These are phyloP conservation scores for Resseliella maxima DNA, from an alignment of 2,888 invertebrate species.

Conservation along the genomic window DNA sequence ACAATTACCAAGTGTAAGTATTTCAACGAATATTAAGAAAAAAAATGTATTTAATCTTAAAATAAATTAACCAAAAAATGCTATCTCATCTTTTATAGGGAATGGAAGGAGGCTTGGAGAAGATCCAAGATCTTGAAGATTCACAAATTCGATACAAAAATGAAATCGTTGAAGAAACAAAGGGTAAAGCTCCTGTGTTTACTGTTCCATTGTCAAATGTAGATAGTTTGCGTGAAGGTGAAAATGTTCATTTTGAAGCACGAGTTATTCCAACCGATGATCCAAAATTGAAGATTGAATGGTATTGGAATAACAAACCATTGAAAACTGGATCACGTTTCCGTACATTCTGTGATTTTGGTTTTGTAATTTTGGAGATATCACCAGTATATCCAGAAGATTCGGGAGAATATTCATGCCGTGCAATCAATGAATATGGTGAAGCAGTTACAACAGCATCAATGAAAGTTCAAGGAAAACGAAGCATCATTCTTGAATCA, in stretches of 20 bases:
- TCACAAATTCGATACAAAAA: slow-evolving; percentile 83
- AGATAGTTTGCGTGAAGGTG: slow-evolving; percentile 88
- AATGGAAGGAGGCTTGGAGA: slow-evolving; percentile 95
- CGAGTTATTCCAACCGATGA: slow-evolving; percentile 90
- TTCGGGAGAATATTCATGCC: slow-evolving; percentile 83
- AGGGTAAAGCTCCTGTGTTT: slow-evolving; percentile 89
- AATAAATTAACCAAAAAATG: slow-evolving; percentile 57
- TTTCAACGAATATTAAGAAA: no score
- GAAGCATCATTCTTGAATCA: slow-evolving; percentile 90
- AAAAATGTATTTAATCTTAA: background rate
- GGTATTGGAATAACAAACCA: slow-evolving; percentile 95
- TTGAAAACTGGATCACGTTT: slow-evolving; percentile 90
- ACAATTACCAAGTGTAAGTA: slow-evolving; percentile 85
- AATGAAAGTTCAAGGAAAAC: slow-evolving; percentile 91
- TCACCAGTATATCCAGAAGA: slow-evolving; percentile 97
- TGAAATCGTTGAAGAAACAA: slow-evolving; percentile 77
- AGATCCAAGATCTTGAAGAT: slow-evolving; percentile 92
- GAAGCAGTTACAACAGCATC: slow-evolving; percentile 90
- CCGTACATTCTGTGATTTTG: slow-evolving; percentile 97
- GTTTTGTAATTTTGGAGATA: slow-evolving; percentile 96
- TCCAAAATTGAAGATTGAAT: slow-evolving; percentile 90
- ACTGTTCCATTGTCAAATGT: slow-evolving; percentile 89
- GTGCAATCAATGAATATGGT: slow-evolving; percentile 89
- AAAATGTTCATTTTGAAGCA: slow-evolving; percentile 92
- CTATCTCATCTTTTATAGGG: slow-evolving; percentile 69